A percentile compares a stretch with the other conserved stretches of the same genome.
phyloP scores from a whole-genome alignment of 2,888 invertebrate genomes.

The Micropterix aruncella region DNA sequence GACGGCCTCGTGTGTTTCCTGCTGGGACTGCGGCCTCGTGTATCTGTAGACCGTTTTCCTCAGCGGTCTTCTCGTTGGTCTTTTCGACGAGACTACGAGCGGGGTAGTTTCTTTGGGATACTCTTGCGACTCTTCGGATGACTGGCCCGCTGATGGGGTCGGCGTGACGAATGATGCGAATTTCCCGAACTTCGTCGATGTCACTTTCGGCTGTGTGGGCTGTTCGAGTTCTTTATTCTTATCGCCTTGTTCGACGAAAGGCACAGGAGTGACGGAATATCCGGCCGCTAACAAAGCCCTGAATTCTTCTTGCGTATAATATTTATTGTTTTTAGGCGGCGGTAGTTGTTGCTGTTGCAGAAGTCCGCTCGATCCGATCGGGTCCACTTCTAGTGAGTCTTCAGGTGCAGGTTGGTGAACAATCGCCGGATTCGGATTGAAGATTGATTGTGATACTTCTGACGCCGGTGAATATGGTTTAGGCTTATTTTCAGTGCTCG shows the following conservation, averaged over 20 bases:
- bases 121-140: not conserved
- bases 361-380: not conserved
- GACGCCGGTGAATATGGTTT: not conserved
- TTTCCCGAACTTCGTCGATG: not conserved
- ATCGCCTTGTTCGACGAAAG: slow-evolving; percentile 10
- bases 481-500: not conserved
- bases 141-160: not conserved
- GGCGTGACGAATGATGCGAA: not conserved
- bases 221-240: not conserved
- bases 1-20: not conserved
- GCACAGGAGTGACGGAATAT: slow-evolving; percentile 35
- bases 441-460: not conserved
- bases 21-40: not conserved
- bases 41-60: not conserved
- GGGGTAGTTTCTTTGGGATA: not conserved
- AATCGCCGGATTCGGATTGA: not conserved
- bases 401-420: not conserved
- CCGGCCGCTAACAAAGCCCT: slow-evolving; percentile 34
- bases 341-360: slow-evolving; percentile 17
- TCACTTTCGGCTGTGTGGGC: not conserved
- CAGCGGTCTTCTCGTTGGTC: not conserved
- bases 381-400: not conserved
- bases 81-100: not conserved
- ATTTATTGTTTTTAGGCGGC: slow-evolving; percentile 34
- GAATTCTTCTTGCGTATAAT: slow-evolving; percentile 37